These are phyloP conservation scores for Nesogale talazaci DNA, from an alignment of 2,113 vertebrate species.

Conservation along the genomic window DNA sequence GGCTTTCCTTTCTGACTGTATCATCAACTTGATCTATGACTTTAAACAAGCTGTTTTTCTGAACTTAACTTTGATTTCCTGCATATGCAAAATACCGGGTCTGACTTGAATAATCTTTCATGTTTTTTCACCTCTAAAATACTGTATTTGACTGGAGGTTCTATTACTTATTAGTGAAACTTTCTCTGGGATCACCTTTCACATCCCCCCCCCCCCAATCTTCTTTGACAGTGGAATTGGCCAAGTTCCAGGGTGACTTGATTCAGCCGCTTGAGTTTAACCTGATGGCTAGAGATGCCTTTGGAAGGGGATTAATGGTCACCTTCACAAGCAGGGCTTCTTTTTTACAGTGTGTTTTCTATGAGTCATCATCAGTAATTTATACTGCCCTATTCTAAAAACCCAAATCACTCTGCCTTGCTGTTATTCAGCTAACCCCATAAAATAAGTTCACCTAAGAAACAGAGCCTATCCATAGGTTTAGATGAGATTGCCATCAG, in stretches of 20 bases:
- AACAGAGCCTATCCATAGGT: not conserved
- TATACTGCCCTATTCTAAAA: not conserved
- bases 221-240: not conserved
- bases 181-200: not conserved
- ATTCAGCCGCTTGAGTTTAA: not conserved
- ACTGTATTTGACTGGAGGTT: not conserved
- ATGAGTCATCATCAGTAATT: not conserved
- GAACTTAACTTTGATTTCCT: not conserved
- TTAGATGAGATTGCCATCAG: conserved; percentile 3
- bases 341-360: not conserved
- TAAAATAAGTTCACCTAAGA: conserved; percentile 23
- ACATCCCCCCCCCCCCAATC: not conserved
- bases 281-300: not conserved
- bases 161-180: not conserved
- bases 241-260: not conserved
- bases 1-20: not conserved
- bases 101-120: not conserved
- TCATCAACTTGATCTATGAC: not conserved
- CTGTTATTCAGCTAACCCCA: not conserved
- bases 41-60: not conserved
- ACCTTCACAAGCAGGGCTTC: not conserved
- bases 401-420: conserved; percentile 5
- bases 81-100: not conserved
- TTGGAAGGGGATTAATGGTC: not conserved
- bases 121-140: not conserved